phyloP scores from a whole-genome alignment of 37 sponge, comb jelly and placozoan genomes.

The Axinella damicornis region DNA sequence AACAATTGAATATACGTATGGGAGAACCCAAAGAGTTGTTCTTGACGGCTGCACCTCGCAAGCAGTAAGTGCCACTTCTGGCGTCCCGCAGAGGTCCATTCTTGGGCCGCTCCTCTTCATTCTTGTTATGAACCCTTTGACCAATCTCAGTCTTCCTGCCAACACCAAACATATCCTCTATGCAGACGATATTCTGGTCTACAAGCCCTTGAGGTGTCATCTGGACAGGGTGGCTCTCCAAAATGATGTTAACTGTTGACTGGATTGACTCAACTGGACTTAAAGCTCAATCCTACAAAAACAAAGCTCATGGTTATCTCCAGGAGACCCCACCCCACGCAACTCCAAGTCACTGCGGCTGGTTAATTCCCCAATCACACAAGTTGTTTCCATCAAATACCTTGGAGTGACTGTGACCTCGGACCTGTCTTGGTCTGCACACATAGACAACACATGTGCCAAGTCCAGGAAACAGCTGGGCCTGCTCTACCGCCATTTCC shows the following conservation, averaged over 20 bases:
- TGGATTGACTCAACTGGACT: slow-evolving; percentile 5
- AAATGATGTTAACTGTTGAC: background rate
- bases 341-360: background rate
- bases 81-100: slow-evolving; percentile 21
- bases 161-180: background rate
- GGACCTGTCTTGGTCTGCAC: slow-evolving; percentile 9
- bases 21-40: background rate
- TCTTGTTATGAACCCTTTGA: slow-evolving; percentile 7
- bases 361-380: background rate
- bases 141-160: background rate
- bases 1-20: too few species aligned
- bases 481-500: slow-evolving; percentile 12
- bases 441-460: background rate
- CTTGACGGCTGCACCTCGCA: slow-evolving; percentile 8
- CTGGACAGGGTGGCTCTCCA: background rate
- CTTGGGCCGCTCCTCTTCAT: slow-evolving; percentile 13
- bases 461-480: slow-evolving; percentile 1
- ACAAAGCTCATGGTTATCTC: background rate
- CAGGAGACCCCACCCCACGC: background rate
- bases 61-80: background rate
- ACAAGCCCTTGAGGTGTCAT: background rate
- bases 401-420: slow-evolving; percentile 9
- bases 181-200: slow-evolving; percentile 34
- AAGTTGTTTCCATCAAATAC: background rate
- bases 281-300: background rate